These are phyloP conservation scores for Bombyx huttoni DNA, from an alignment of 2,888 invertebrate genomes.

Conservation along the genomic window DNA sequence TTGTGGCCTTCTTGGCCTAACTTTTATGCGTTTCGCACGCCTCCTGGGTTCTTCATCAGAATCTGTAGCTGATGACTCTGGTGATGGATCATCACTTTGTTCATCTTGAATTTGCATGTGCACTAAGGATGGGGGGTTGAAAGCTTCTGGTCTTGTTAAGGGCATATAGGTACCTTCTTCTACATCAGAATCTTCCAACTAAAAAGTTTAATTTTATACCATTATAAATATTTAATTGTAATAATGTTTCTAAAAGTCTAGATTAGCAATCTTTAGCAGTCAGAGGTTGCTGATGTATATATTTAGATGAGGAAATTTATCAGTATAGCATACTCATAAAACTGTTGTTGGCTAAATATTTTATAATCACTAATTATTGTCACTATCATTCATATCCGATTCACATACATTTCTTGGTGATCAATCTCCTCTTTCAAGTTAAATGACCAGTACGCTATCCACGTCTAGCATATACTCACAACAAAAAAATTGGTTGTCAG, in stretches of 20 bases:
- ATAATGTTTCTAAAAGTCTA: not conserved
- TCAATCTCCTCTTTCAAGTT: too few species aligned
- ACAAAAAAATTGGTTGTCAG: too few species aligned
- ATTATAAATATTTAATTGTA: not conserved
- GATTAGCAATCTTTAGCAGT: too few species aligned
- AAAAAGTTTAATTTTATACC: not conserved
- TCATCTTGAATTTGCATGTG: conserved; percentile 73
- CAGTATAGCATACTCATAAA: too few species aligned
- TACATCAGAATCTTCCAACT: conserved; percentile 66
- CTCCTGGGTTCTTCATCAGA: conserved; percentile 72
- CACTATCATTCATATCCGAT: too few species aligned
- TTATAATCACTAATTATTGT: too few species aligned
- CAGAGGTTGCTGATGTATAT: too few species aligned
- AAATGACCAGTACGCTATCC: too few species aligned
- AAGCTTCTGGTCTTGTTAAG: conserved; percentile 67
- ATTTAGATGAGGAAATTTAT: too few species aligned
- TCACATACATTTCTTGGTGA: too few species aligned
- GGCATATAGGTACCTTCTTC: conserved; percentile 72
- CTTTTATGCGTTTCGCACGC: conserved; percentile 67
- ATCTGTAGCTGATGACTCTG: conserved; percentile 66
- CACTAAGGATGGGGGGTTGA: conserved; percentile 62
- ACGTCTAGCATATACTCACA: too few species aligned
- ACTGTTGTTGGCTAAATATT: too few species aligned
- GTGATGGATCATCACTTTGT: conserved; percentile 71
- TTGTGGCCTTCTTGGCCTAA: conserved; percentile 39